Percentiles rank a stretch among this genome's conserved stretches.
These are phyloP conservation scores for Bombylius discolor DNA, from an alignment of 2,888 invertebrate species.

Conservation along the genomic window DNA sequence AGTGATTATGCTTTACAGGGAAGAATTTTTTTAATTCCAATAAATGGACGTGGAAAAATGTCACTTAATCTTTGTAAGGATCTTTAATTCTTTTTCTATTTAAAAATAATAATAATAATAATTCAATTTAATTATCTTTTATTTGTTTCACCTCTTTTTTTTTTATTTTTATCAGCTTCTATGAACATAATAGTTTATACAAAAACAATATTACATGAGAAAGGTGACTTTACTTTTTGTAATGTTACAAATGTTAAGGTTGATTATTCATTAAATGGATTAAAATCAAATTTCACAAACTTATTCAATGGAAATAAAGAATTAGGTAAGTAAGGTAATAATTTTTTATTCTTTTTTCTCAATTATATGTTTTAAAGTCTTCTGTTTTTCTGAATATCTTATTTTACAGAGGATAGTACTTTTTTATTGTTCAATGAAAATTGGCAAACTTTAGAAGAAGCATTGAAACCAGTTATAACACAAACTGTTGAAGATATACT, in stretches of 20 bases:
- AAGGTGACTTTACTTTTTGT: conserved; percentile 52
- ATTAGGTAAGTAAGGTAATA: conserved; percentile 51
- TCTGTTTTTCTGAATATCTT: not conserved
- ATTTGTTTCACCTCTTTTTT: too few relatives aligned
- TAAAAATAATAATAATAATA: not conserved
- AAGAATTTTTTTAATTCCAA: conserved; percentile 53
- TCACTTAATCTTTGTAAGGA: conserved; percentile 58
- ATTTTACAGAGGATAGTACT: conserved; percentile 54
- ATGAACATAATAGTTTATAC: conserved; percentile 53
- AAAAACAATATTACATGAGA: conserved; percentile 49
- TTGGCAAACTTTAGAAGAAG: conserved; percentile 59
- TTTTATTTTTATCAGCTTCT: conserved; percentile 39
- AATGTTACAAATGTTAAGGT: conserved; percentile 54
- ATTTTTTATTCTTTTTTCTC: too few relatives aligned
- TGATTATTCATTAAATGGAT: conserved; percentile 52
- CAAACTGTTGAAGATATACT: conserved; percentile 59
- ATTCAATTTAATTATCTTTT: too few relatives aligned
- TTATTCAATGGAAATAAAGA: conserved; percentile 59
- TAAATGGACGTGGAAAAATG: conserved; percentile 53
- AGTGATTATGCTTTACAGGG: conserved; percentile 57
- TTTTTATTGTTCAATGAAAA: conserved; percentile 61
- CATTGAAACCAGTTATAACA: conserved; percentile 52
- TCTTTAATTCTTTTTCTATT: not conserved
- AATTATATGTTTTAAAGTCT: too few relatives aligned
- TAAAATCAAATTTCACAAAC: conserved; percentile 55